These are phyloP conservation scores for Macaca nemestrina DNA, from an alignment of 2,113 vertebrate genomes.

Conservation along the genomic window DNA sequence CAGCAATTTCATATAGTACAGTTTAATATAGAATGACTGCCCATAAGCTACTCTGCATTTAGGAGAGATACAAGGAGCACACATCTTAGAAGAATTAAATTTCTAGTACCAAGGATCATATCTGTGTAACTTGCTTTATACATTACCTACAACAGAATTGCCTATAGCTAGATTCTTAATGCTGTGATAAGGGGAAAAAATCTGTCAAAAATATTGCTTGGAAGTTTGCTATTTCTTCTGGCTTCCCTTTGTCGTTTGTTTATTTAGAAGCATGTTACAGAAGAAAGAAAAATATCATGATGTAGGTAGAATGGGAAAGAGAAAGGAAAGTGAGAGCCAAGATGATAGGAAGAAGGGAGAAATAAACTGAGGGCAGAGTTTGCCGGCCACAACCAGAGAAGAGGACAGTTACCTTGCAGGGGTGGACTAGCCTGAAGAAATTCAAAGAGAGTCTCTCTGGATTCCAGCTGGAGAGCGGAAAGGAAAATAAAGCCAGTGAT, in stretches of 20 bases:
- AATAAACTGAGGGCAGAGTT: not conserved
- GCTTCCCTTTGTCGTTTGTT: slow-evolving; percentile 36
- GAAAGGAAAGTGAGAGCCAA: not conserved
- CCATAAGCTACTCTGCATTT: slow-evolving; percentile 45
- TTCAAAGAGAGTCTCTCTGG: not conserved
- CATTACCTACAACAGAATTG: slow-evolving; percentile 44
- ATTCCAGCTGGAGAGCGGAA: not conserved
- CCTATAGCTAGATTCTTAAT: slow-evolving; percentile 59
- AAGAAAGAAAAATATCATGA: slow-evolving; percentile 23
- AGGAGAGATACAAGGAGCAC: not conserved
- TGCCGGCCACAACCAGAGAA: not conserved
- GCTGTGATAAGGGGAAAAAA: slow-evolving; percentile 24
- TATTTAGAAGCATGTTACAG: slow-evolving; percentile 24
- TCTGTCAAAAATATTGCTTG: slow-evolving; percentile 61
- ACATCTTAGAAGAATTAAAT: slow-evolving; percentile 54
- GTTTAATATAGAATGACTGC: slow-evolving; percentile 40
- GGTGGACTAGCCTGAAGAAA: not conserved
- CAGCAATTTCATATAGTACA: slow-evolving; percentile 19
- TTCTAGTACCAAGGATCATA: slow-evolving; percentile 26
- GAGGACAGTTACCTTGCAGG: not conserved
- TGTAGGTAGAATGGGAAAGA: not conserved
- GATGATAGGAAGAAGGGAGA: not conserved
- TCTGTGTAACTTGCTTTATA: slow-evolving; percentile 45
- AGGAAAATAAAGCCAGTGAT: not conserved
- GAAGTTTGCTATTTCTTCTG: slow-evolving; percentile 45